A percentile compares a stretch with the other conserved stretches of the same genome.
These are phyloP conservation scores for Heliconius eleuchia DNA, from an alignment of 1,140 invertebrate species.

Conservation along the genomic window DNA sequence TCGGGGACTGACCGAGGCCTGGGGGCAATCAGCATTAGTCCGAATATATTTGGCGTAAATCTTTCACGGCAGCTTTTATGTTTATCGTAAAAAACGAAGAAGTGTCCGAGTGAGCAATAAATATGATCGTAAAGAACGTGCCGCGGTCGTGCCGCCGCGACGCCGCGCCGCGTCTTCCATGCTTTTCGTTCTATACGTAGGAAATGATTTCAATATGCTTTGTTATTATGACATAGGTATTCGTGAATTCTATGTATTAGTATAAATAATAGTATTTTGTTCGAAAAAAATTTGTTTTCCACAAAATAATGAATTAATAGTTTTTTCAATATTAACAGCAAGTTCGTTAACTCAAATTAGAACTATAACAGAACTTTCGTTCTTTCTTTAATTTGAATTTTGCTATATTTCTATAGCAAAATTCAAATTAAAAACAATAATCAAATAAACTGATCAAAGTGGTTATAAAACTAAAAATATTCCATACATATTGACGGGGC, in stretches of 20 bases:
- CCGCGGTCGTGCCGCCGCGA: slow-evolving; percentile 22
- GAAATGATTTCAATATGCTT: neutral
- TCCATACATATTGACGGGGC: neutral
- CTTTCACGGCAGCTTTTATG: slow-evolving; percentile 76
- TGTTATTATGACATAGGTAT: neutral
- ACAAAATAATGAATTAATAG: no score
- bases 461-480: neutral
- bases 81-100: slow-evolving; percentile 77
- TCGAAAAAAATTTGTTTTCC: no score
- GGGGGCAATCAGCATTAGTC: slow-evolving; percentile 71
- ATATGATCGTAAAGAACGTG: slow-evolving; percentile 69
- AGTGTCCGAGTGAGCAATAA: slow-evolving; percentile 71
- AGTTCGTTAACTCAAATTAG: no score
- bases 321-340: no score
- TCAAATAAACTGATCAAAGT: neutral
- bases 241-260: neutral
- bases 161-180: slow-evolving; percentile 11
- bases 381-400: no score
- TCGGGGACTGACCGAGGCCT: neutral
- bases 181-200: neutral
- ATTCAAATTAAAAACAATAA: no score
- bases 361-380: no score
- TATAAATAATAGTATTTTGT: no score
- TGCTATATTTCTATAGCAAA: no score
- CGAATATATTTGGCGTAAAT: slow-evolving; percentile 78